Evolutionary conservation across 2,888 invertebrate species (phyloP), one percentile per base, ranked within the genome.

Genomic region (Anthophora plumipes): DNA sequence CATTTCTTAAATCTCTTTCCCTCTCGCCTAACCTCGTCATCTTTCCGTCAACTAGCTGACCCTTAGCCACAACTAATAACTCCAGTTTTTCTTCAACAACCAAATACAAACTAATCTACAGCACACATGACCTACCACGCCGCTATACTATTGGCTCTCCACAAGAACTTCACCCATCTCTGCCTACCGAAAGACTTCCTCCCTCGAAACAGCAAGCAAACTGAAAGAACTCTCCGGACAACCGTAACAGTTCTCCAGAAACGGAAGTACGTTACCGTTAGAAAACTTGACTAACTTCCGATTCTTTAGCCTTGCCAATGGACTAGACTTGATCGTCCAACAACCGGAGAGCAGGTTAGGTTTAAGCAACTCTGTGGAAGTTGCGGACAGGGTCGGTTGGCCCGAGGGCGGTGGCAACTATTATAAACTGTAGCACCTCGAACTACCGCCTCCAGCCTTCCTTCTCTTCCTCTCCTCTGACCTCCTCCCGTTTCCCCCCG

Each of bases 341-440:
- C 72, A 52, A 54, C 77, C 67, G 80, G n/a, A 83, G 89, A 85
- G 87, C 80, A 91, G 91, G 92, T 92, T 92, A 92, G 92, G 92
- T 93, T 93, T 93, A 92, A 92, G 93, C 92, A 93, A 93, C 92
- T 93, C 91, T 91, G 91, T 91, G 89, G 91, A 93, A 93, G 93
- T 93, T 93, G 91, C 88, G 90, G 91, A 86, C 80, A 88, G 90
- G 88, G 91, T 90, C 86, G 92, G 90, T 89, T 90, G 90, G 90
- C 91, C 91, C 88, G 91, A 90, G 91, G 92, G 91, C 90, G 90
- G 90, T 90, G 89, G 92, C 92, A 93, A 93, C 93, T 93, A 93
- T 93, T 93, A 93, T 93, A 93, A 93, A 93, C 93, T 93, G 92
- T 93, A 93, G 93, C 92, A 92, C 93, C 93, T 93, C 93, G 92